Conservation (phyloP, 2,113 vertebrate species). For the Datnioides undecimradiatus region DNA sequence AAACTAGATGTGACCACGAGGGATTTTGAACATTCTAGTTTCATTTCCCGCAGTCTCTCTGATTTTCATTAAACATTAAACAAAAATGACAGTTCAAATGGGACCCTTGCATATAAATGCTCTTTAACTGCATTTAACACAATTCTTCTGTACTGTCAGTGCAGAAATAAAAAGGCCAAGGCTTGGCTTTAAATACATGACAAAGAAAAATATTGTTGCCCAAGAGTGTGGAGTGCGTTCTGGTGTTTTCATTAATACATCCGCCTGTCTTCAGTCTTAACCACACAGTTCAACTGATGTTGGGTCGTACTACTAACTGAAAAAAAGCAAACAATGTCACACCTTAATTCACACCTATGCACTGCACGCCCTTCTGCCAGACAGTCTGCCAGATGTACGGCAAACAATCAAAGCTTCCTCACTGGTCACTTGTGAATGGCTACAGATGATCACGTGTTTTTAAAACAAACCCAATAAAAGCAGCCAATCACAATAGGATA, state of each 20-base stretch:
- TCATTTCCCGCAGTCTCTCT: neutral
- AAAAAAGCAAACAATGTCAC: constrained; percentile 38
- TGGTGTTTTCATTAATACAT: too few species aligned
- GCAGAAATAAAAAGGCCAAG: neutral
- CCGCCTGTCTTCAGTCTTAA: constrained; percentile 32
- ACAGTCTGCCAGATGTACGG: neutral
- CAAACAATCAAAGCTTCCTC: neutral
- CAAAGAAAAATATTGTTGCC: constrained; percentile 10
- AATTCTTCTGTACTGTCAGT: neutral
- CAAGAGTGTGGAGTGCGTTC: neutral
- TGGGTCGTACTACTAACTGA: neutral
- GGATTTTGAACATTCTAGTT: constrained; percentile 14
- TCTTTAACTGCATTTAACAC: neutral
- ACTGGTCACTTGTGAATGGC: neutral
- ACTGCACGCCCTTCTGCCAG: neutral
- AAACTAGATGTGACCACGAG: constrained; percentile 34
- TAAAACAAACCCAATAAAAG: neutral
- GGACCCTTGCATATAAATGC: neutral
- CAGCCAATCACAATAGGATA: neutral
- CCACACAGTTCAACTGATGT: neutral
- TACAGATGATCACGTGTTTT: neutral
- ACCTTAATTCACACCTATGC: neutral
- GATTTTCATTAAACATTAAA: constrained; percentile 28
- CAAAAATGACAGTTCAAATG: neutral
- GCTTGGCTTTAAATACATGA: neutral